These are phyloP conservation scores for Copsychus sechellarum DNA, from an alignment of 2,113 vertebrate species.

Conservation along the genomic window DNA sequence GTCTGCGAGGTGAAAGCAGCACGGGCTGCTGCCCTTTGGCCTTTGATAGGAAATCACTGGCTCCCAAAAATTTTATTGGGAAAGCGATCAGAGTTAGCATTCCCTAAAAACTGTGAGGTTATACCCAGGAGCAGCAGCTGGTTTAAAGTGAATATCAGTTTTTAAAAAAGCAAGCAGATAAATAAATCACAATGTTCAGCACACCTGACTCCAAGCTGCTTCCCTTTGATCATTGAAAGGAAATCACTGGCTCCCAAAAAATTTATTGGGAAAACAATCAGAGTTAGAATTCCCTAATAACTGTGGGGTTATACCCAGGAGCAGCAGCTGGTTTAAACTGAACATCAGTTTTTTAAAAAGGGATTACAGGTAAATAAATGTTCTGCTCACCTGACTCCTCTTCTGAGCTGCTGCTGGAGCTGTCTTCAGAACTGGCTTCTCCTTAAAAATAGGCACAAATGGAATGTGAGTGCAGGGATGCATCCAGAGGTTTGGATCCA, in stretches of 20 bases:
- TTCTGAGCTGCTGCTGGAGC: slow-evolving; percentile 4
- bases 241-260: no score
- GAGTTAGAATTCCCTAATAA: no score
- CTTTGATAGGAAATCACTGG: neutral
- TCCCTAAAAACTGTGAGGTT: neutral
- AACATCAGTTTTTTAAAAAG: neutral
- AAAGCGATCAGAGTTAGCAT: neutral
- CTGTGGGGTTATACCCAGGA: no score
- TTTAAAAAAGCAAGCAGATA: neutral
- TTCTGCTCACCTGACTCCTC: slow-evolving; percentile 23
- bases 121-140: neutral
- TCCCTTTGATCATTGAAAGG: neutral
- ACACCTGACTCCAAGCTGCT: slow-evolving; percentile 27
- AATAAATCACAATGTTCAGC: rapidly evolving
- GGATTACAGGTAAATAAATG: rapidly evolving
- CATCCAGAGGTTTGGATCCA: neutral
- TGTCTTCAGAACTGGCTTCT: neutral
- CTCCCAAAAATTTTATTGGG: neutral
- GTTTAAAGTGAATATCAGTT: rapidly evolving
- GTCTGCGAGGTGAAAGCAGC: neutral
- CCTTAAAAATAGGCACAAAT: neutral
- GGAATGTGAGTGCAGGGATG: neutral
- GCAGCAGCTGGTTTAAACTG: neutral
- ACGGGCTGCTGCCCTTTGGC: neutral
- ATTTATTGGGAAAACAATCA: no score